These are phyloP conservation scores for Myrmecobius fasciatus DNA, from an alignment of 2,113 vertebrate genomes.

Conservation along the genomic window DNA sequence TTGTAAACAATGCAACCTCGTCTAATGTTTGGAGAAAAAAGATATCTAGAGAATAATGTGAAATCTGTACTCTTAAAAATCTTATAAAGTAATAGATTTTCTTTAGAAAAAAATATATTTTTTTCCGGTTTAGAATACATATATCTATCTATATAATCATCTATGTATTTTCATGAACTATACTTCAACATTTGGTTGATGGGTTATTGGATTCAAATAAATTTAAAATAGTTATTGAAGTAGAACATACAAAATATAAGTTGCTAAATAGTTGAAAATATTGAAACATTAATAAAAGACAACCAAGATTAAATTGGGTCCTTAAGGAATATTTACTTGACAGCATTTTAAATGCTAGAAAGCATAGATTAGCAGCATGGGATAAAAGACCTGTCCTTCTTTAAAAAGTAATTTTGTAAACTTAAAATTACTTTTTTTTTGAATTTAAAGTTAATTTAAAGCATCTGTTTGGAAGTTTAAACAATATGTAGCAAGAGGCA, in stretches of 20 bases:
- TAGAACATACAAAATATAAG: conserved; percentile 55
- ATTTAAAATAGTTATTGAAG: conserved; percentile 52
- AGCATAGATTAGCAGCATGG: background rate
- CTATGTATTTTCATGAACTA: conserved; percentile 63
- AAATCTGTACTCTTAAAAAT: conserved; percentile 68
- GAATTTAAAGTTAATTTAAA: conserved; percentile 48
- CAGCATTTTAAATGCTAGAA: conserved; percentile 49
- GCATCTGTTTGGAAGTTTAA: conserved; percentile 42
- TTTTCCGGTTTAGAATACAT: conserved; percentile 63
- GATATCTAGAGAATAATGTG: conserved; percentile 75
- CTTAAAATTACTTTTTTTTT: conserved; percentile 47
- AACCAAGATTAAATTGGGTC: background rate
- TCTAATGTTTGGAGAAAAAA: conserved; percentile 94
- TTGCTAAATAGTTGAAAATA: conserved; percentile 43
- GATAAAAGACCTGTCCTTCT: conserved; percentile 22
- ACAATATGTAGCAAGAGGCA: conserved; percentile 48
- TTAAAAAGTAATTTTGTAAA: conserved; percentile 39
- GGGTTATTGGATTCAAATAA: conserved; percentile 63
- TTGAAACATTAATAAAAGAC: conserved; percentile 56
- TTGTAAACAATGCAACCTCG: conserved; percentile 97
- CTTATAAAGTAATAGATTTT: conserved; percentile 71
- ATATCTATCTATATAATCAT: conserved; percentile 38
- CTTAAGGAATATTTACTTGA: background rate
- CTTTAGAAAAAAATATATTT: conserved; percentile 68
- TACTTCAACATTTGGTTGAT: conserved; percentile 55